Evolutionary conservation across 2,113 vertebrate genomes (phyloP).

Genomic region (Cepphus grylle): DNA sequence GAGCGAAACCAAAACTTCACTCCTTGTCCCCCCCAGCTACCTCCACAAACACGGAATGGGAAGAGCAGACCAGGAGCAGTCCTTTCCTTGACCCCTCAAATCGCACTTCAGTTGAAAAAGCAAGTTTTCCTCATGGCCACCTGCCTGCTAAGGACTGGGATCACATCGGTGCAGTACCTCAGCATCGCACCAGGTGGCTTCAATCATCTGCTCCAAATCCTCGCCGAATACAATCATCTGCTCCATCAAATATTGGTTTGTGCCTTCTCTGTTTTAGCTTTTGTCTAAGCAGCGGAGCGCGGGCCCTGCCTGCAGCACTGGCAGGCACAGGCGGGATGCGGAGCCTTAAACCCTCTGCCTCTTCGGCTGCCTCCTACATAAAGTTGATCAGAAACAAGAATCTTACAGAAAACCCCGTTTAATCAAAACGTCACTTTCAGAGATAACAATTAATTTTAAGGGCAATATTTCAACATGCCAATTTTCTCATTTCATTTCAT

Average conservation of each 20-base stretch:
- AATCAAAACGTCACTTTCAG: neutral
- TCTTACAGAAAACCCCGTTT: neutral
- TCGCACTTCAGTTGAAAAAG: neutral
- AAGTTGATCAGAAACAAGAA: neutral
- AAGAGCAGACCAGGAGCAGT: neutral
- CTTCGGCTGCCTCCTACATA: neutral
- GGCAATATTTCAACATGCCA: neutral
- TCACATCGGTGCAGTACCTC: neutral
- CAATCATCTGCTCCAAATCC: neutral
- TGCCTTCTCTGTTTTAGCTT: neutral
- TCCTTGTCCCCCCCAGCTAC: neutral
- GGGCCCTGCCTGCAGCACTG: too few relatives aligned
- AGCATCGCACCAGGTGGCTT: slow-evolving; percentile 1
- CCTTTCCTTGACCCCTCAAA: fast-evolving
- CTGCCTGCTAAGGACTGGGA: fast-evolving
- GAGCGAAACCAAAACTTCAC: neutral
- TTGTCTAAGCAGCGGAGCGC: too few relatives aligned
- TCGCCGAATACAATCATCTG: too few relatives aligned
- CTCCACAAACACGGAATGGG: neutral
- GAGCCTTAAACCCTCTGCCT: neutral
- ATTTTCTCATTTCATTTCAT: neutral
- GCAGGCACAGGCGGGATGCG: too few relatives aligned
- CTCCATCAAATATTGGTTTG: neutral
- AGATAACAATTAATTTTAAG: fast-evolving
- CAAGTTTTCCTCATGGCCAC: fast-evolving